These are phyloP conservation scores for Eidolon helvum DNA, from an alignment of 2,113 vertebrate genomes.

Conservation along the genomic window DNA sequence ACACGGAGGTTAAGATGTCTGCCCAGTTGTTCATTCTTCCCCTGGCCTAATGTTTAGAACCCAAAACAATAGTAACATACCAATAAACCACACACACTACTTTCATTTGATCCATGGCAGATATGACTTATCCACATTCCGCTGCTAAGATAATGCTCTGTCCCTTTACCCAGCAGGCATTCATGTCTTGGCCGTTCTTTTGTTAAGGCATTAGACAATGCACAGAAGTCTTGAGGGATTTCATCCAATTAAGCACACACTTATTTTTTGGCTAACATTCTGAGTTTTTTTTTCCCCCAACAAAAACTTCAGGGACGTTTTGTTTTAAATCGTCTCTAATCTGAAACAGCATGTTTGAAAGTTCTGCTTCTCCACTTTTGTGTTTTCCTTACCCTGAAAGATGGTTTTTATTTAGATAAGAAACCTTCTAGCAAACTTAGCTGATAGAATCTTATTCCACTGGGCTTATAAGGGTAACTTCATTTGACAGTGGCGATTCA, in stretches of 20 bases:
- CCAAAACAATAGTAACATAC: neutral
- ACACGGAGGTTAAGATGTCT: neutral
- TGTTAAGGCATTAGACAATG: constrained; percentile 17
- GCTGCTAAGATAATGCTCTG: neutral
- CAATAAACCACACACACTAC: neutral
- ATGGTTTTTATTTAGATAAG: constrained; percentile 20
- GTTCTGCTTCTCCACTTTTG: neutral
- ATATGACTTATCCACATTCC: neutral
- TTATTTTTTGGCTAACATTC: constrained; percentile 38
- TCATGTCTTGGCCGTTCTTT: neutral
- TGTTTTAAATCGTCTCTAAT: constrained; percentile 13
- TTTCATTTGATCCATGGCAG: neutral
- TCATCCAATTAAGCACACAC: neutral
- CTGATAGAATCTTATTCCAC: neutral
- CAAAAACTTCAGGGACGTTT: neutral
- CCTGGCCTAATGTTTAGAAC: neutral
- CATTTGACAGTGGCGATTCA: neutral
- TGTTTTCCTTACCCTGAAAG: neutral
- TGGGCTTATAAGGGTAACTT: neutral
- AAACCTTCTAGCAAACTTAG: neutral
- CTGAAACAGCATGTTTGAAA: neutral
- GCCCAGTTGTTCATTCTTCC: neutral
- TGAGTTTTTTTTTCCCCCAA: neutral
- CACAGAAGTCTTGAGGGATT: constrained; percentile 6
- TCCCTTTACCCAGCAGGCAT: neutral